Evolutionary conservation across 2,797 vertebrate species (phyloP), one percentile per base, ranked within the genome.

Genomic region (Sebastes variabilis): DNA sequence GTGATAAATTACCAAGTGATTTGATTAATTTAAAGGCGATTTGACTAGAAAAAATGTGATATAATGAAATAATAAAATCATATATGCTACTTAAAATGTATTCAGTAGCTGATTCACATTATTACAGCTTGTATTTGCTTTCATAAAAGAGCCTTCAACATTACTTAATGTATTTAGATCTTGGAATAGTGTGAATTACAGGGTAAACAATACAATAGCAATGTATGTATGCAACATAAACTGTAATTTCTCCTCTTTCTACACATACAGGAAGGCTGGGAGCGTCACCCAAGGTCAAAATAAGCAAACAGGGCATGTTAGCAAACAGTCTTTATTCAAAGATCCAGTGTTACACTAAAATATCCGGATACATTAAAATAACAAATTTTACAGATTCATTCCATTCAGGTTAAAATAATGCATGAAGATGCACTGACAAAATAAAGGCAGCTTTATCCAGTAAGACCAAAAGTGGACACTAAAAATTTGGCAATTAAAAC

Each of bases 271-370:
- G 42, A 46, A 52, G 20, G 20, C 49, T 52, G 20, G 8, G 20
- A 52, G 49, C 6, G 0, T n/a, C 49, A 52, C 18, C 7, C 18
- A 52, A 52, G 49, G 9, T n/a, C 20, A n/a, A 52, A 52, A 52
- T n/a, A 52, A 52, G 8, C 49, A 22, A 10, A 52, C 9, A 46
- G 42, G 42, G 42, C 42, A 18, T 46, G 42, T 46, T 18, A 0
- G 42, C 16, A 46, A 46, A 59, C 20, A 62, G 11, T 62, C 56
- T 84, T 79, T 81, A 91, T 87, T 88, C 10, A 75, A 58, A 76
- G 25, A 66, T 34, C 66, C 2, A 55, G 20, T 4, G 2, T 67
- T 20, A 29, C 5, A 77, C 6, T 27, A 22, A 5, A 30, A 75
- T 18, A 27, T 55, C 2, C 18, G 2, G 22, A 25, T 8, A 60